Conservation (phyloP, 2,888 invertebrate genomes). For the Meta bourneti region DNA sequence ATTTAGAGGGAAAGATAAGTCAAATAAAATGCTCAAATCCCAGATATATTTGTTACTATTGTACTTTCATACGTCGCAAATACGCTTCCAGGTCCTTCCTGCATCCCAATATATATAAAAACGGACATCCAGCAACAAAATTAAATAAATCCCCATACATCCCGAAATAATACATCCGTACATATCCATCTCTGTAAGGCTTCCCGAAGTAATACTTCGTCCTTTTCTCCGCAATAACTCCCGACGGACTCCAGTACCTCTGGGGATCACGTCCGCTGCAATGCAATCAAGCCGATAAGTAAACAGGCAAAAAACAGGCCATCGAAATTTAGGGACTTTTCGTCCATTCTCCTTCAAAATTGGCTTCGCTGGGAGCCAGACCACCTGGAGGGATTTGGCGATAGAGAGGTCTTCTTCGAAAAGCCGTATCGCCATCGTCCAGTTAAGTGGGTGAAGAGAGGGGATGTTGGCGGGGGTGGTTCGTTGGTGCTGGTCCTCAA, state of each 20-base stretch:
- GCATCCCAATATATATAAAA: background rate
- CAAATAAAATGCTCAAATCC: too few species aligned
- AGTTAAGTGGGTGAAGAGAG: background rate
- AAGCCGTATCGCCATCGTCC: conserved; percentile 14
- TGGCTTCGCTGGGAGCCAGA: conserved; percentile 40
- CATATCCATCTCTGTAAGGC: background rate
- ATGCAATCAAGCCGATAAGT: conserved; percentile 68
- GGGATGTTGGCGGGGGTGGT: background rate
- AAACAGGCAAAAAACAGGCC: conserved; percentile 36
- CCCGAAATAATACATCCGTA: background rate
- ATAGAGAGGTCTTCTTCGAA: background rate
- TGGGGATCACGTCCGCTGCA: conserved; percentile 26
- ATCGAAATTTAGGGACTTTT: conserved; percentile 10
- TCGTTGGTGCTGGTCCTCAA: background rate
- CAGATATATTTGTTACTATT: too few species aligned
- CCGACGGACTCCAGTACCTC: background rate
- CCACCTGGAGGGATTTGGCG: conserved; percentile 39
- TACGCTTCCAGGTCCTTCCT: too few species aligned
- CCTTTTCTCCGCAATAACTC: background rate
- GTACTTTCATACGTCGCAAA: too few species aligned
- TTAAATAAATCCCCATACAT: conserved; percentile 39
- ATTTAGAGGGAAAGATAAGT: too few species aligned
- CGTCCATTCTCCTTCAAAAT: conserved; percentile 23
- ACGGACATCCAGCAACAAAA: conserved; percentile 15
- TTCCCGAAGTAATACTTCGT: background rate